Percentiles rank a stretch among this genome's conserved stretches.
Conservation (phyloP, 2,113 vertebrate genomes). For the Lonchura striata region DNA sequence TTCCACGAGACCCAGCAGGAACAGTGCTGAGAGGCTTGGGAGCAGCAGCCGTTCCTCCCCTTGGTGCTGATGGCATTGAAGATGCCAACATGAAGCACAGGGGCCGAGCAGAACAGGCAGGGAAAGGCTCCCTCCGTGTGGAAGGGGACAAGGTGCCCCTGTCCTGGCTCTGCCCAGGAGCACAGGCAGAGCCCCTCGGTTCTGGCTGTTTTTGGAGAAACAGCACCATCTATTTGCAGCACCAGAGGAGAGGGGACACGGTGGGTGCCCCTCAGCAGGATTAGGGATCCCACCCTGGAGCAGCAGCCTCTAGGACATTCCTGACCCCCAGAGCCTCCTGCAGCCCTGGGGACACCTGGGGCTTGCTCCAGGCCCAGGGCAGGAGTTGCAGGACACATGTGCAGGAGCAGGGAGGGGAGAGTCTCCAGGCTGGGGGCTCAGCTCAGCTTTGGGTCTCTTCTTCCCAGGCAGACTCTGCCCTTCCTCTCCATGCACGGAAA, state of each 20-base stretch:
- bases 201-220: neutral
- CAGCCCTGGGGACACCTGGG: neutral
- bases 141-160: neutral
- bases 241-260: rapidly evolving
- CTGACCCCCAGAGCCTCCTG: neutral
- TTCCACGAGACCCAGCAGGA: neutral
- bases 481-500: rapidly evolving
- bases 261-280: neutral
- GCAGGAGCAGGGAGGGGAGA: neutral
- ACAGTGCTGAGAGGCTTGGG: neutral
- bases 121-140: neutral
- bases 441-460: neutral
- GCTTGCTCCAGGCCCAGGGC: neutral
- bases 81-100: neutral
- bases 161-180: neutral
- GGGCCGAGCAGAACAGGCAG: neutral
- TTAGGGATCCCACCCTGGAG: neutral
- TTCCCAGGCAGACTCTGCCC: neutral
- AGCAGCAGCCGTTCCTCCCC: neutral
- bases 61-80: neutral
- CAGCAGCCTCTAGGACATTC: neutral
- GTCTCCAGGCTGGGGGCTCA: neutral
- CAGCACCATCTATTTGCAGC: neutral
- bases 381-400: rapidly evolving
- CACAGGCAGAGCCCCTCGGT: neutral